Evolutionary conservation across 2,113 vertebrate genomes (phyloP), one percentile per base, ranked within the genome.

Genomic region (Origma solitaria): DNA sequence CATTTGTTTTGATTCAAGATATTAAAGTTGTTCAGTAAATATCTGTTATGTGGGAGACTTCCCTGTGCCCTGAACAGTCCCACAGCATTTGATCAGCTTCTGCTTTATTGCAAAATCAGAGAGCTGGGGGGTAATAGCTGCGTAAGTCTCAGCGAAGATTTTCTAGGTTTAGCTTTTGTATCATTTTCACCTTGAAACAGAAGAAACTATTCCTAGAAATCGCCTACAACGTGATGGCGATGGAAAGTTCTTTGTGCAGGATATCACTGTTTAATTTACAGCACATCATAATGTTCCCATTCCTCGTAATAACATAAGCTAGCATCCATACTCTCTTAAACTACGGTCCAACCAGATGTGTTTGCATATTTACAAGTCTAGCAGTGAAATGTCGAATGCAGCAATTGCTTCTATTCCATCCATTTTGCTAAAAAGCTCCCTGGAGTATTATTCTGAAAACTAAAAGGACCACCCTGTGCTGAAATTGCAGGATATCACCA

Each of bases 1-100:
- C 64, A 56, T 90, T 97, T 95, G 93, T 94, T 97, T 96, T 83
- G 64, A 37, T 94, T 97, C 64, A 7, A 92, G 92, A 90, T 95
- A 91, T 14, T 60, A 4, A 40, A 68, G 82, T 68, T 90, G 68
- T 82, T 90, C 30, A 12, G 84, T 92, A 88, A 90, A 92, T 73
- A 77, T 66, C 71, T 77, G 62, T 23, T 68, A 60, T 58, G 0
- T 75, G 82, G 64, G 93, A 97, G 76, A 90, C 61, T 88, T 94
- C 79, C 60, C 76, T 75, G 92, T 21, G 15, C 57, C 57, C 81
- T 65, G 56, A 86, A 25, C 60, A 95, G 60, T 53, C 79, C 75
- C 60, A 35, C 1, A 2, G 88, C 64, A 40, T 45, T 60, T 71
- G 62, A 81, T 77, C 61, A 82, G 23, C 33, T 77, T 68, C 84